Evolutionary conservation across 2,797 vertebrate species (phyloP).

Genomic region (Semaprochilodus insignis): DNA sequence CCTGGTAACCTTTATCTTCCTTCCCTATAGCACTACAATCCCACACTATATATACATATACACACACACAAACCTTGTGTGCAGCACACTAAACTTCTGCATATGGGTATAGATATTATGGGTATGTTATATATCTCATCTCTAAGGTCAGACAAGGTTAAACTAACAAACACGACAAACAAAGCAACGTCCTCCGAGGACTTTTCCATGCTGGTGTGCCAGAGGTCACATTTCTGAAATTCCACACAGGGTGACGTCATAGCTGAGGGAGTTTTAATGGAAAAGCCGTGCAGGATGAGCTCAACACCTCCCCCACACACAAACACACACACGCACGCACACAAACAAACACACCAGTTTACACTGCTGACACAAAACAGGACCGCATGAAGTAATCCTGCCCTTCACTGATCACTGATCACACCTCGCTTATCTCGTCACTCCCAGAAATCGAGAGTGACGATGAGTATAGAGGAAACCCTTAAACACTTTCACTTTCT

Average conservation of each 20-base stretch:
- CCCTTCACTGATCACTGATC: not conserved
- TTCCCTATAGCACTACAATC: no score
- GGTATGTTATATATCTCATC: not conserved
- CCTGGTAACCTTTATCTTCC: no score
- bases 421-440: not conserved
- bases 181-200: not conserved
- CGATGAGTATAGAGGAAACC: not conserved
- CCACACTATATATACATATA: no score
- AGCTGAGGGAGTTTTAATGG: not conserved
- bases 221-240: not conserved
- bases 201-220: not conserved
- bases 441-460: not conserved
- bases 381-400: not conserved
- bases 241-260: not conserved
- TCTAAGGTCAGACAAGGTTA: not conserved
- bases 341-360: not conserved
- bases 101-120: no score
- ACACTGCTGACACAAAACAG: not conserved
- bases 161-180: not conserved
- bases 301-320: slow-evolving; percentile 8
- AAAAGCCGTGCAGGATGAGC: not conserved
- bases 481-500: slow-evolving; percentile 31
- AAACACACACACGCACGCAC: not conserved
- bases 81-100: no score
- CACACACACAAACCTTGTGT: no score